Base-by-base conservation (phyloP, 1,140 invertebrate genomes). In the Bursaphelenchus mucronatus region DNA sequence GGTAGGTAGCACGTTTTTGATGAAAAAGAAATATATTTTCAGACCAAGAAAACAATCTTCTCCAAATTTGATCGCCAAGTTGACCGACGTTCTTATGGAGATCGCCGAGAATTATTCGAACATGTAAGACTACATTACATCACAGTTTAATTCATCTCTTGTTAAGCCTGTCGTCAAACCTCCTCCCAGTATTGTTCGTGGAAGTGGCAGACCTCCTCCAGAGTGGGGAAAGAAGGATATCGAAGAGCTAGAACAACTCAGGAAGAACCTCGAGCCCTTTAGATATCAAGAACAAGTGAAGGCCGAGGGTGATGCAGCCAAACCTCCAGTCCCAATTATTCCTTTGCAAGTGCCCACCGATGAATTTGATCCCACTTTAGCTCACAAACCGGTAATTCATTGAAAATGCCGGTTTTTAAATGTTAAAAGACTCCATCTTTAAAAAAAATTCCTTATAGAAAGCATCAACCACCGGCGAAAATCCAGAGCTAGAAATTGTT, bases 31-130 rank as follows among this genome's bases (percentile, higher is more conserved):
- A n/a, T n/a, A n/a, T n/a, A 15, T 10, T 43, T 68, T 69, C 30
- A 68, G 66, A 93, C 94, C 78, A 97, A 97, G 87, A 92, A 97
- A 83, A 91, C 92, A 87, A 90, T 96, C 76, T 92, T 93, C 83
- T 97, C 93, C 84, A 97, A 97, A 87, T 97, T 95, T 85, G 94
- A 98, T 85, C 87, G 57, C 8, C 57, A 59, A 59, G 40, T 43
- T 11, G 57, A 97, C 86, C 93, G 92, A 47, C 62, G 69, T 17
- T 57, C 41, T 13, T 73, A 73, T 66, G 66, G 51, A 13, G 64
- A 75, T 56, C 49, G 64, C n/a, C 66, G 71, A 13, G 67, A 61
- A 9, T 44, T 73, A 15, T 73, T 73, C 46, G 71, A 73, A 46
- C 51, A 67, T 19, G 68, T 70, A 57, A 67, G 63, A 43, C 5